Base-by-base conservation (phyloP, 1,140 invertebrate species). In the Galleria mellonella region DNA sequence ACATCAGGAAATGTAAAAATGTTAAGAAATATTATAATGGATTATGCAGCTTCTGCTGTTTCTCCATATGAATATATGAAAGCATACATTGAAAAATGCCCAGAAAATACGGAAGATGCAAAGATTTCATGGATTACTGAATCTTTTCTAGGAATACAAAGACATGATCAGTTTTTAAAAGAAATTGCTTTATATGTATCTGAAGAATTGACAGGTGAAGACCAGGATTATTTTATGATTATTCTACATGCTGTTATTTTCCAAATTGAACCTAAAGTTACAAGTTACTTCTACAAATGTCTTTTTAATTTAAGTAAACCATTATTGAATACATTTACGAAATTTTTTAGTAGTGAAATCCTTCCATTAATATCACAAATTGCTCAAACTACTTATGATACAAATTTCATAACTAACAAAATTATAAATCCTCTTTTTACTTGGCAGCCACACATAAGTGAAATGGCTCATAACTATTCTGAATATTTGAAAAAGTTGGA, bases 381-480 rank as follows among this genome's bases (percentile, higher is more conserved):
- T 51, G 82, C 74, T 27, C 63, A 76, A 52, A n/a, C 15, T 28
- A 39, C 56, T 49, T 87, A 84, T 49, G 88, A 88, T 45, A 78
- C 77, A 31, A 75, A 68, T 37, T 89, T 81, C 55, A 67, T 88
- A 14, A 65, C 85, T n/a, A 66, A 86, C 32, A 78, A 83, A 41
- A 84, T 89, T 30, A 68, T 87, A 17, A 43, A 50, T 23, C 83
- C 87, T 10, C 50, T 89, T 31, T 66, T 85, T 47, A 37, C 41
- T 27, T 84, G 78, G 78, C 78, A 81, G 47, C 78, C 78, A 35
- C 74, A 65, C 40, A 72, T 87, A 13, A 64, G 62, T 51, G 68
- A 82, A 66, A 86, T 83, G 72, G 57, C 51, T 17, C 53, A 70
- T 45, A 82, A 47, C 42, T 88, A 87, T 60, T 60, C 61, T 3